Evolutionary conservation across 1,140 invertebrate species (phyloP), one percentile per base, ranked within the genome.

Genomic region (Maniola jurtina): DNA sequence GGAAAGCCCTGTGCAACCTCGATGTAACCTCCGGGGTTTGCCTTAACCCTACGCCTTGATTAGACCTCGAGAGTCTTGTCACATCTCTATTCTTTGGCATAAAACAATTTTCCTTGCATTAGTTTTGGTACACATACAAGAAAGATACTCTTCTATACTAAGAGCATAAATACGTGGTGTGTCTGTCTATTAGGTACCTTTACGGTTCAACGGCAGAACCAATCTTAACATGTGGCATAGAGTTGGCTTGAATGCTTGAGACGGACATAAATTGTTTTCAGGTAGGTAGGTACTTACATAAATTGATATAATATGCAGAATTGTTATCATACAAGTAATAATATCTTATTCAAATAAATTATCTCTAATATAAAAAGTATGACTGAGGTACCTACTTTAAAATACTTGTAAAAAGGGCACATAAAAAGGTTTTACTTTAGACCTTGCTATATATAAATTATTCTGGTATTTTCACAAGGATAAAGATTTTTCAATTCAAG

Each of bases 1-100:
- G 66, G 66, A 68, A 68, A 68, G 66, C 25, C 66, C 66, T 63
- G 13, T 6, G 45, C 42, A 63, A 52, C 66, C 66, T 68, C 60
- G 66, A 8, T 9, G 38, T 62, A 68, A 68, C 66, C 66, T 68
- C 60, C 55, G 25, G 10, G 16, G 11, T 55, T 66, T 55, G 58
- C 64, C 60, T 55, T 38, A 52, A 67, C 47, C 16, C 42, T 38
- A 60, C 65, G 42, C 65, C 65, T 67, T 67, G 65, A 62, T 57
- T 34, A 56, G 52, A 35, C 65, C 65, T 61, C 52, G 6, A 16
- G 9, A 14, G 33, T 9, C 38, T 57, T 34, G 36, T 60, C 42
- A 48, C 60, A 61, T 61, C 14, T 61, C 59, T 61, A 50, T 33
- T 50, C 47, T 61, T 36, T 52, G n/a, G 42, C 35, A 33, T 9